Conservation (phyloP, 2,888 invertebrate genomes). For the Scaptomyza reducta region DNA sequence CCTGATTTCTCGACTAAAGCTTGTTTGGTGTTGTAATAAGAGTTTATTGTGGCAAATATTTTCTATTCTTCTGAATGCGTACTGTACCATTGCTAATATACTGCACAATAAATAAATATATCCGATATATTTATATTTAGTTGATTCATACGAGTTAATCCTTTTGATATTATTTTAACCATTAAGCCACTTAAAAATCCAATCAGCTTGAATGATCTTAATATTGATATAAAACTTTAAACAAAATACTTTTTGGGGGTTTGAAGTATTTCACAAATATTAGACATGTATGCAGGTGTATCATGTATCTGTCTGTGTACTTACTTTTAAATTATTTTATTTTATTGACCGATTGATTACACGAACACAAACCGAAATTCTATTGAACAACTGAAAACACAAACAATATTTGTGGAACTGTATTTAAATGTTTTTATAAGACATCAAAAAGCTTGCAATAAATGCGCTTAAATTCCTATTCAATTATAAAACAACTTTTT, state of each 20-base stretch:
- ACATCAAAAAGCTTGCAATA: constrained; percentile 10
- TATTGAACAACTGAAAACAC: constrained; percentile 6
- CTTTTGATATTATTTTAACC: too few relatives aligned
- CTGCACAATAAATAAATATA: too few relatives aligned
- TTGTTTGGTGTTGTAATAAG: too few relatives aligned
- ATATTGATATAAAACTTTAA: too few relatives aligned
- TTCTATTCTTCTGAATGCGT: too few relatives aligned
- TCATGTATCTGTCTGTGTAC: background rate
- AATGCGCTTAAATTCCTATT: constrained; percentile 2
- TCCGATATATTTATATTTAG: background rate
- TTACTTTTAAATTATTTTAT: constrained; percentile 45
- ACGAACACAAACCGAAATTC: constrained; percentile 11
- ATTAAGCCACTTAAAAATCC: too few relatives aligned
- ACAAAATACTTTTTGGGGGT: too few relatives aligned
- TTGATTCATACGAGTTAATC: background rate
- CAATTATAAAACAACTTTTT: background rate
- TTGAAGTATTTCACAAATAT: constrained; percentile 4
- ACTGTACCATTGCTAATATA: too few relatives aligned
- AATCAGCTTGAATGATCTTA: too few relatives aligned
- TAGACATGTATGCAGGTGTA: background rate
- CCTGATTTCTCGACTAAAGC: too few relatives aligned
- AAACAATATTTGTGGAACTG: constrained; percentile 6
- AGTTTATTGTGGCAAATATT: too few relatives aligned
- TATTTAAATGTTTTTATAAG: background rate
- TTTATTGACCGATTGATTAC: constrained; percentile 28